A percentile compares a stretch with the other conserved stretches of the same genome.
Conservation (phyloP, 2,888 invertebrate species). For the Cheilosia grossa region DNA sequence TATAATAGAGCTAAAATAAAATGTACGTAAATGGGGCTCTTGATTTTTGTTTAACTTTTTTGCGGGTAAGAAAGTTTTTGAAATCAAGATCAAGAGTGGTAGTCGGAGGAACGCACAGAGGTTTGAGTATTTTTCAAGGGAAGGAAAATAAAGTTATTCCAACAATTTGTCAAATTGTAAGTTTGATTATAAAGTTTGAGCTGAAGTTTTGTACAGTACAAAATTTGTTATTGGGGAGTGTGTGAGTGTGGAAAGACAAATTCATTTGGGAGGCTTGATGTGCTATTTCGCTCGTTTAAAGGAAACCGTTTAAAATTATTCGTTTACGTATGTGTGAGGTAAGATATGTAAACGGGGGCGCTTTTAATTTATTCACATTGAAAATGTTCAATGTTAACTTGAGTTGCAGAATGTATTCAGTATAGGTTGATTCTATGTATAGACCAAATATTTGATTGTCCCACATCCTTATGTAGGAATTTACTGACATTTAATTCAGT, state of each 20-base stretch:
- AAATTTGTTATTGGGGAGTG: slow-evolving; percentile 31
- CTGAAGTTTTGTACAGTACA: slow-evolving; percentile 51
- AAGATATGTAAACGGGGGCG: neutral
- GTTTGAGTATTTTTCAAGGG: slow-evolving; percentile 16
- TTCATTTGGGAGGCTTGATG: slow-evolving; percentile 36
- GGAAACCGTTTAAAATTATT: slow-evolving; percentile 29
- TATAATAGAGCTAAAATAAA: slow-evolving; percentile 56
- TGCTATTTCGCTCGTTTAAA: slow-evolving; percentile 10
- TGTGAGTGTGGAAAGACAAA: slow-evolving; percentile 32
- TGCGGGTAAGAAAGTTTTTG: slow-evolving; percentile 42
- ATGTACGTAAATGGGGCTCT: slow-evolving; percentile 52
- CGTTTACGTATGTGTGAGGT: slow-evolving; percentile 6
- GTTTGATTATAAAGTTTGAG: slow-evolving; percentile 70
- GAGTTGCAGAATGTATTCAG: neutral
- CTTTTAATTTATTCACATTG: neutral
- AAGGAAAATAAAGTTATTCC: slow-evolving; percentile 56
- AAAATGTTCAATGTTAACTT: neutral
- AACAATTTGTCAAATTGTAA: slow-evolving; percentile 68
- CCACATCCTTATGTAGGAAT: too few relatives aligned
- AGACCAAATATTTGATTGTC: too few relatives aligned
- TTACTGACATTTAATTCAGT: too few relatives aligned
- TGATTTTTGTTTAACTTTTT: slow-evolving; percentile 67
- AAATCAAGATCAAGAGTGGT: slow-evolving; percentile 31
- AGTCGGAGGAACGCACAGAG: slow-evolving; percentile 22
- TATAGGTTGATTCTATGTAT: too few relatives aligned